Evolutionary conservation across 2,113 vertebrate species (phyloP).

Genomic region (Pelusios castaneus): DNA sequence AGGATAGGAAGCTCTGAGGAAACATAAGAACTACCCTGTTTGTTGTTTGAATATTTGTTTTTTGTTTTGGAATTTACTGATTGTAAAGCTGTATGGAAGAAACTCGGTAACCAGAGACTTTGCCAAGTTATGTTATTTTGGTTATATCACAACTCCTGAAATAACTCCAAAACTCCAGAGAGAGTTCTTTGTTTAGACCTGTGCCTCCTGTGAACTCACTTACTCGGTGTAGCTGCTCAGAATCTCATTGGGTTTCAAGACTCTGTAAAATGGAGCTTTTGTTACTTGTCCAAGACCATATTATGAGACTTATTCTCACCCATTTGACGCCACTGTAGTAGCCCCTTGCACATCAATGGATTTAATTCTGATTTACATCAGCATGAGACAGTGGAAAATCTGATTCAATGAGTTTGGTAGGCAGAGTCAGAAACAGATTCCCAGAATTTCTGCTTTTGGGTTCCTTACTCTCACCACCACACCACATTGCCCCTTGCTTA

Average conservation of each 20-base stretch:
- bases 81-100: constrained; percentile 39
- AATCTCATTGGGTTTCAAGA: neutral
- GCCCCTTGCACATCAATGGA: rapidly evolving
- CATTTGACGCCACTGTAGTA: rapidly evolving
- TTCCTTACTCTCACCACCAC: neutral
- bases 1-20: constrained; percentile 65
- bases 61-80: constrained; percentile 63
- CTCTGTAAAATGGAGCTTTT: neutral
- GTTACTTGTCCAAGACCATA: neutral
- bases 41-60: constrained; percentile 68
- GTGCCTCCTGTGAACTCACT: neutral
- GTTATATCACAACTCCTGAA: constrained; percentile 60
- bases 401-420: neutral
- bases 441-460: neutral
- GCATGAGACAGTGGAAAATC: neutral
- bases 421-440: neutral
- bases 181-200: neutral
- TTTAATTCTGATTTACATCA: neutral
- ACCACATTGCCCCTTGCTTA: neutral
- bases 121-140: constrained; percentile 64
- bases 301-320: neutral
- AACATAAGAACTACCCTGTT: constrained; percentile 59
- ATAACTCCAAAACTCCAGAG: constrained; percentile 28
- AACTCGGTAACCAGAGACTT: constrained; percentile 18
- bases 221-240: neutral